Base-by-base conservation (phyloP, 2,888 invertebrate species). In the Julus scandinavius region DNA sequence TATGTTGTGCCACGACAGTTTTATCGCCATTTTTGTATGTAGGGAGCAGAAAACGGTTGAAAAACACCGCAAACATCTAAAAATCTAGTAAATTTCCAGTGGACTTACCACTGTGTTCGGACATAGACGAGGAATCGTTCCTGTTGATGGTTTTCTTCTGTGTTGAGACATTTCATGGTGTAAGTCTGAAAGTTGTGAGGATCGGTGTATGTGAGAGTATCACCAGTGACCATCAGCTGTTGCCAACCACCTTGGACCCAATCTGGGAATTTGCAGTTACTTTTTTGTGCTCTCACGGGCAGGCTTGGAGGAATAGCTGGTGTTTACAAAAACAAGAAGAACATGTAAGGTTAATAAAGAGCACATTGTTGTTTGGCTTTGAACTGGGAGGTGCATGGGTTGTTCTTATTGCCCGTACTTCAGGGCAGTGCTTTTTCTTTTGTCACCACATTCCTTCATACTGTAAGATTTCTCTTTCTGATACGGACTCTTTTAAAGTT, bases 201-300 rank as follows among this genome's bases (percentile, higher is more conserved):
- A 91, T 94, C 94, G 90, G 92, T 93, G 91, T 93, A 94, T 72
- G 90, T 89, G 89, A 94, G 92, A 1, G 92, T 92, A 89, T 92
- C 92, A 87, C 93, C 92, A 41, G 93, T 92, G 13, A 94, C 93
- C 84, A 92, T 91, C 7, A 94, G 91, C 90, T 94, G 93, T 91
- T 95, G 94, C 95, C 95, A 95, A 88, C 94, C 92, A 50, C 95
- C 95, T 90, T 94, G 93, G 90, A 94, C 93, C 95, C 95, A 95
- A 89, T 94, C 93, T 0, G 95, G 95, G 91, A 95, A 95, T 89
- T 93, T 94, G 90, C 90, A 91, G 89, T 90, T 90, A 15, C 90
- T 89, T 29, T 54, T 41, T 20, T 80, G 17, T 2, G 84, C 91
- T 63, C 89, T 88, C 11, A 89, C 87, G 5, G 89, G 89, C 87